Evolutionary conservation across 1,140 invertebrate species (phyloP).

Genomic region (Bilobella aurantiaca): DNA sequence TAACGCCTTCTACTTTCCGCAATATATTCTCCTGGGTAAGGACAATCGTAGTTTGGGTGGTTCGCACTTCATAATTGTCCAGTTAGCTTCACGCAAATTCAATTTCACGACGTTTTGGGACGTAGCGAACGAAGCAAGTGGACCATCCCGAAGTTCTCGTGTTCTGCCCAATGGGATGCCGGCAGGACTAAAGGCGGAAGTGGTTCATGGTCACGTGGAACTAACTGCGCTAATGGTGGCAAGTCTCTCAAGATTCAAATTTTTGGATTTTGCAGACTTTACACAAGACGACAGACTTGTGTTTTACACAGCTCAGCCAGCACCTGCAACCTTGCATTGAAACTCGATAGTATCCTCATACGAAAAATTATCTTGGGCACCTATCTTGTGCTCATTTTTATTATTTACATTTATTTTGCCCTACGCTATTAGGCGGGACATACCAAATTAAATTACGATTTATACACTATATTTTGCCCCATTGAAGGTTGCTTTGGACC

Average conservation of each 20-base stretch:
- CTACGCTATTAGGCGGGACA: not conserved
- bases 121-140: not conserved
- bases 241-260: not conserved
- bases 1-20: not conserved
- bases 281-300: not conserved
- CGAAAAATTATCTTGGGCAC: not conserved
- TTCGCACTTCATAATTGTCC: not conserved
- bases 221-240: not conserved
- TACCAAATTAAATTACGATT: not conserved
- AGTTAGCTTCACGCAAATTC: not conserved
- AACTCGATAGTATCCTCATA: not conserved
- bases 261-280: not conserved
- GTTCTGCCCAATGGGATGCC: not conserved
- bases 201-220: not conserved
- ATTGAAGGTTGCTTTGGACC: slow-evolving; percentile 4
- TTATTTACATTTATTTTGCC: not conserved
- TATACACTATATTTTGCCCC: not conserved
- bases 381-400: not conserved
- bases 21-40: not conserved
- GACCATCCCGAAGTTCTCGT: not conserved
- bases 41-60: not conserved
- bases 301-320: not conserved
- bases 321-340: no score
- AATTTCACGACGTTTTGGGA: not conserved
- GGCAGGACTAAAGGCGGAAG: not conserved